A percentile compares a stretch with the other conserved stretches of the same genome.
These are phyloP conservation scores for Porites evermanni DNA, from an alignment of 92 coral and sea anemone species.

Conservation along the genomic window DNA sequence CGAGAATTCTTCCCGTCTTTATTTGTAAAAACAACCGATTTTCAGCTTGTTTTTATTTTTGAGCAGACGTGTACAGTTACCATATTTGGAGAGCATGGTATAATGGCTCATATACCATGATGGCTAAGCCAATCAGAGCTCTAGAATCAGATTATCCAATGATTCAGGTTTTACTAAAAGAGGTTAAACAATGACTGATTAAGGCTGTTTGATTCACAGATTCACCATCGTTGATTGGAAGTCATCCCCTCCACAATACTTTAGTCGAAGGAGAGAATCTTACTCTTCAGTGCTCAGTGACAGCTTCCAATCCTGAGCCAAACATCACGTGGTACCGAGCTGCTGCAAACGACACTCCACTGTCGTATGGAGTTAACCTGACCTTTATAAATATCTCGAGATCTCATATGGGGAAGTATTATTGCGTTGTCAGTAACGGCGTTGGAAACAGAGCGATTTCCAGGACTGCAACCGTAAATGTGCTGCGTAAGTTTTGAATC, in stretches of 20 bases:
- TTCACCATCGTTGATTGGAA: background rate
- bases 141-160: too few species aligned
- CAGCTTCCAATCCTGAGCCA: too few species aligned
- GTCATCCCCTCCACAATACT: background rate
- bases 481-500: slow-evolving; percentile 1
- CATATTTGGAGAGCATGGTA: too few species aligned
- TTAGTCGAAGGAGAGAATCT: background rate
- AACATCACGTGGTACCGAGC: background rate
- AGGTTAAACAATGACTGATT: too few species aligned
- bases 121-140: too few species aligned
- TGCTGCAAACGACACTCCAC: background rate
- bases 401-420: background rate
- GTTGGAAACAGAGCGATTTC: background rate
- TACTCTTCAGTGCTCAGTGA: too few species aligned
- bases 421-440: background rate
- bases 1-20: too few species aligned
- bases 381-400: background rate
- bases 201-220: background rate
- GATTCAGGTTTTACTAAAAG: too few species aligned
- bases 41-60: too few species aligned
- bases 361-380: background rate
- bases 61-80: too few species aligned
- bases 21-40: too few species aligned
- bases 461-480: background rate
- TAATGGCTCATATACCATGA: too few species aligned